Evolutionary conservation across 1,140 invertebrate species (phyloP).

Genomic region (Aphis craccivora): DNA sequence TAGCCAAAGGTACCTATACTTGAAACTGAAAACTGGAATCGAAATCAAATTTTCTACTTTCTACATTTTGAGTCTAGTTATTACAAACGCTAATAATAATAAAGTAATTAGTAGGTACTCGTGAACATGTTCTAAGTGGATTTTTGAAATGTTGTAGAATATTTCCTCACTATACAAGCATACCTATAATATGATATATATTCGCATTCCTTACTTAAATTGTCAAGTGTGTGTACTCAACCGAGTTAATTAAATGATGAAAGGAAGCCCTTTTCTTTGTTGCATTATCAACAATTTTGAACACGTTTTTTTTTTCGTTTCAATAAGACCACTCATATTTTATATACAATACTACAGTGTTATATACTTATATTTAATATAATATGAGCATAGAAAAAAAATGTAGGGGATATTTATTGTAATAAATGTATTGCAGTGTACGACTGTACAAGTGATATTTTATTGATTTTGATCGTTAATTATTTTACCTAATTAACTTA

Average conservation of each 20-base stretch:
- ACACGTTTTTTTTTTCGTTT: background rate
- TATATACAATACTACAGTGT: background rate
- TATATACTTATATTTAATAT: background rate
- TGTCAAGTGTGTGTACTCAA: conserved; percentile 20
- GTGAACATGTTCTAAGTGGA: background rate
- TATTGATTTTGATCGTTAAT: background rate
- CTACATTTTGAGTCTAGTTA: background rate
- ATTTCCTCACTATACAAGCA: background rate
- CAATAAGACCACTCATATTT: background rate
- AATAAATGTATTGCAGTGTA: background rate
- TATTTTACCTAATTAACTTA: background rate
- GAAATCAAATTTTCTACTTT: conserved; percentile 5
- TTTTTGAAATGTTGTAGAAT: conserved; percentile 21
- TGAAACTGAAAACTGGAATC: background rate
- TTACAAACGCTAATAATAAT: background rate
- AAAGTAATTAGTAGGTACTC: conserved; percentile 15
- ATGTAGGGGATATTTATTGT: background rate
- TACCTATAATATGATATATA: conserved; percentile 21
- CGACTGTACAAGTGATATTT: background rate
- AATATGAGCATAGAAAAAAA: background rate
- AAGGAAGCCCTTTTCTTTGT: background rate
- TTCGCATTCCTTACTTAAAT: background rate
- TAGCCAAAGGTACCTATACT: too few species aligned
- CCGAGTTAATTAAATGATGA: background rate
- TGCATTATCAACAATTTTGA: background rate